Conservation (phyloP, 2,888 invertebrate species). For the Rapana venosa region DNA sequence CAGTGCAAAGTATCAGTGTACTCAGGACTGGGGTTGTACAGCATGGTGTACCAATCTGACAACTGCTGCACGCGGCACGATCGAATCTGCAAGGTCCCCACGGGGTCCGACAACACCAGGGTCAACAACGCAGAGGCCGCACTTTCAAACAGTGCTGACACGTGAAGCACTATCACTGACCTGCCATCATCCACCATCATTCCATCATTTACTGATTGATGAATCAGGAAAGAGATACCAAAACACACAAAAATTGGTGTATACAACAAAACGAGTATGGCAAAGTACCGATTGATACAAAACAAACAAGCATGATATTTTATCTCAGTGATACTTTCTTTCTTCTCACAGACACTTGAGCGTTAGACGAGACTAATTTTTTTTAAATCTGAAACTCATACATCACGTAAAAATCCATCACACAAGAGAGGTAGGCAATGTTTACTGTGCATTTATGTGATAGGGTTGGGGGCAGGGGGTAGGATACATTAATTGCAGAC, state of each 20-base stretch:
- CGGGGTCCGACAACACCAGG: slow-evolving; percentile 89
- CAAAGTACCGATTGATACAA: too few relatives aligned
- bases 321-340: too few relatives aligned
- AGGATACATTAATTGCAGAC: too few relatives aligned
- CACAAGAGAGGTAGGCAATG: too few relatives aligned
- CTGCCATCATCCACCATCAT: slow-evolving; percentile 77
- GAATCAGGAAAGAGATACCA: not conserved
- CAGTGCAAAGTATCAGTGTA: slow-evolving; percentile 93
- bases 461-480: too few relatives aligned
- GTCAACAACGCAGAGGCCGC: slow-evolving; percentile 87
- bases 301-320: too few relatives aligned
- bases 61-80: slow-evolving; percentile 89
- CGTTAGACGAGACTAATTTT: too few relatives aligned
- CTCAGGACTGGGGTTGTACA: slow-evolving; percentile 95
- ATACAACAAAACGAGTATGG: too few relatives aligned
- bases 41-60: slow-evolving; percentile 97
- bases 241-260: not conserved
- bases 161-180: slow-evolving; percentile 87
- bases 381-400: too few relatives aligned
- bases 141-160: slow-evolving; percentile 91
- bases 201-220: not conserved
- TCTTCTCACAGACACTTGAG: too few relatives aligned
- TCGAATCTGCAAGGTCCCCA: slow-evolving; percentile 86
- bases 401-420: too few relatives aligned
- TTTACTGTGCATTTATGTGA: too few relatives aligned